Evolutionary conservation across 2,113 vertebrate genomes (phyloP).

Genomic region (Ginglymostoma cirratum): DNA sequence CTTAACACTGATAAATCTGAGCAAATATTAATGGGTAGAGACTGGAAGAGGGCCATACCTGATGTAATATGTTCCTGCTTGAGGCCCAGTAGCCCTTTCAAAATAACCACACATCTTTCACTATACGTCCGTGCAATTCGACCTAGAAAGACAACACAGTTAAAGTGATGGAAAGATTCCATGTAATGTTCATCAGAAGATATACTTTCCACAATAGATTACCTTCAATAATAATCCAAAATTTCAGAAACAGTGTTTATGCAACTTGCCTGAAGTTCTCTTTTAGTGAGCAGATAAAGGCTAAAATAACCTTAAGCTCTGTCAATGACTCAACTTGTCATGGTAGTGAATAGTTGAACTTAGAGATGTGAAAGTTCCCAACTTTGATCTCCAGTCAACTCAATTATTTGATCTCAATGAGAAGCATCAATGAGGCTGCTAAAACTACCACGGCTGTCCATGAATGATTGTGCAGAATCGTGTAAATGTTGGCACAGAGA

Average conservation of each 20-base stretch:
- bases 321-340: background rate
- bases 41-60: constrained; percentile 54
- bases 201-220: background rate
- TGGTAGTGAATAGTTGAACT: background rate
- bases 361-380: background rate
- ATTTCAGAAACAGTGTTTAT: background rate
- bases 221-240: background rate
- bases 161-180: background rate
- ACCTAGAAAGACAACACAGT: constrained; percentile 54
- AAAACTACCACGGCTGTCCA: background rate
- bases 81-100: constrained; percentile 77
- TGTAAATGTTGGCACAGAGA: background rate
- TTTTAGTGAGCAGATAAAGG: background rate
- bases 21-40: background rate
- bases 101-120: constrained; percentile 76
- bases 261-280: background rate
- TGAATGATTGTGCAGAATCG: background rate
- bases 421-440: background rate
- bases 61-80: constrained; percentile 90
- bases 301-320: background rate
- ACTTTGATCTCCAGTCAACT: background rate
- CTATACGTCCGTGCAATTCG: constrained; percentile 82
- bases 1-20: background rate
- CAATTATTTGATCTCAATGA: background rate
- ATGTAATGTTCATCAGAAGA: background rate